Percentiles rank a stretch among this genome's conserved stretches.
These are phyloP conservation scores for Berghia stephanieae DNA, from an alignment of 1,140 invertebrate species.

Conservation along the genomic window DNA sequence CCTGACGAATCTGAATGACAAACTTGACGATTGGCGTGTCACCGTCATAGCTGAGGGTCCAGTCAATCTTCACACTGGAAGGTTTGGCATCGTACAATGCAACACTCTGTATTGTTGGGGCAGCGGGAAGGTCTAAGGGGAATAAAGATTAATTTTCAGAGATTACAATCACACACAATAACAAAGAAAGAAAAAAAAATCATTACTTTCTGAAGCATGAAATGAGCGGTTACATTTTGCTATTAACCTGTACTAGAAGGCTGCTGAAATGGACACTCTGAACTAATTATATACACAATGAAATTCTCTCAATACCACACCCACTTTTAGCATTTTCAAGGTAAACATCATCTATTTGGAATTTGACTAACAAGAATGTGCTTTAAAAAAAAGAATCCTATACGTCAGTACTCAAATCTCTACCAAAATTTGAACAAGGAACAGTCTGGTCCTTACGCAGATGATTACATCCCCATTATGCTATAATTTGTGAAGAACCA, in stretches of 20 bases:
- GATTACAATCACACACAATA: not conserved
- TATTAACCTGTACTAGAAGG: not conserved
- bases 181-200: not conserved
- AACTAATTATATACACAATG: not conserved
- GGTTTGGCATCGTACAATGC: constrained; percentile 67
- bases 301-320: not conserved
- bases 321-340: no score
- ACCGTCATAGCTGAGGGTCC: constrained; percentile 95
- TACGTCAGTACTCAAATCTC: no score
- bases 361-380: no score
- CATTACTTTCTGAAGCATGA: not conserved
- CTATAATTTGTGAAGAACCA: no score
- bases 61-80: constrained; percentile 84
- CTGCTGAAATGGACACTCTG: not conserved
- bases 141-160: constrained; percentile 12
- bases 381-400: no score
- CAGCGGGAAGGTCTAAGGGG: constrained; percentile 88
- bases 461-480: no score
- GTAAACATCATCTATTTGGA: no score
- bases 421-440: no score
- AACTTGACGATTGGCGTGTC: constrained; percentile 94
- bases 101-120: constrained; percentile 87
- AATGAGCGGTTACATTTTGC: not conserved
- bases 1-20: constrained; percentile 81
- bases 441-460: no score